These are phyloP conservation scores for Chionis minor DNA, from an alignment of 2,113 vertebrate genomes.

Conservation along the genomic window DNA sequence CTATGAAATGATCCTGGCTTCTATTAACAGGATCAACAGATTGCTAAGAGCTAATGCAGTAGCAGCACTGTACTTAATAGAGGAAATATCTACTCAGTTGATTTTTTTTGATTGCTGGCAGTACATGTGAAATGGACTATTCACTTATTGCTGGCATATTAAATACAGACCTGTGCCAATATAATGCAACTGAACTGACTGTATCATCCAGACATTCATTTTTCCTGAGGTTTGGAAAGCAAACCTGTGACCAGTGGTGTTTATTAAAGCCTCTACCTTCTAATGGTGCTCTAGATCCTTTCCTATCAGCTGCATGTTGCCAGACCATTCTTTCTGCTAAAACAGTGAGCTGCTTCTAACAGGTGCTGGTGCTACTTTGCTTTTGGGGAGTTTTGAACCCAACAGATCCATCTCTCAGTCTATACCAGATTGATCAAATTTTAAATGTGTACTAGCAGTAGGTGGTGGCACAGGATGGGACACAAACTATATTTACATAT, in stretches of 20 bases:
- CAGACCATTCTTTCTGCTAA: not conserved
- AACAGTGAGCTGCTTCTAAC: not conserved
- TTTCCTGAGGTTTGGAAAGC: not conserved
- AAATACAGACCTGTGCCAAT: not conserved
- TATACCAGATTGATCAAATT: not conserved
- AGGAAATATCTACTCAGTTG: not conserved
- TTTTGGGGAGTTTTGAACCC: not conserved
- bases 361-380: not conserved
- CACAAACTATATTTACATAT: accelerated
- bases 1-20: not conserved
- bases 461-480: not conserved
- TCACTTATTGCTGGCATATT: not conserved
- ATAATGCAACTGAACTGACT: not conserved
- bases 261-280: not conserved
- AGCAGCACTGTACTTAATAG: not conserved
- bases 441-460: not conserved
- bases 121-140: not conserved
- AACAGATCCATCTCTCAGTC: not conserved
- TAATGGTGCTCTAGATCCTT: not conserved
- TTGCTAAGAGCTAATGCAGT: not conserved
- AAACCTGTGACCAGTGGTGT: not conserved
- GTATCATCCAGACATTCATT: not conserved
- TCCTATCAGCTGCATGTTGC: not conserved
- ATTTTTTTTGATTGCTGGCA: not conserved
- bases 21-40: not conserved